Evolutionary conservation across 2,797 vertebrate genomes (phyloP), one percentile per base, ranked within the genome.

Genomic region (Stomatorhinus walkeri): DNA sequence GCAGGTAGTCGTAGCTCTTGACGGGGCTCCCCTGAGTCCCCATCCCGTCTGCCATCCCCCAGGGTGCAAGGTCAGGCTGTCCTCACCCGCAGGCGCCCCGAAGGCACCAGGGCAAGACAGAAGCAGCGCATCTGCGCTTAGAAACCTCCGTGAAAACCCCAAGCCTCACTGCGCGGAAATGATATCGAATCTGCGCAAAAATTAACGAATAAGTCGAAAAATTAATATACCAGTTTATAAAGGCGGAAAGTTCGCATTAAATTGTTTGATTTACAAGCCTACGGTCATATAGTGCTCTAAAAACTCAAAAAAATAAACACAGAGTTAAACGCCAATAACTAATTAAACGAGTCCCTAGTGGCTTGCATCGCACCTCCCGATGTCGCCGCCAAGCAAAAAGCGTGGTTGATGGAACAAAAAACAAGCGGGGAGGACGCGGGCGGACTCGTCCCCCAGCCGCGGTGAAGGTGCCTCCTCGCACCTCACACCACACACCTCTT

Each of bases 1-100:
- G 96, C 88, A 99, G 97, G 91, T 99, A 99, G 94, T 99, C 98
- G 93, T 99, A 99, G 95, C 97, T 98, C 95, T 99, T 99, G 93
- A 99, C 98, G 72, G 98, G 98, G 93, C 98, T 99, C 90, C 97
- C 98, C 95, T 98, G 98, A 89, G 97, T 96, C 56, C 97, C 98
- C 98, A 97, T 98, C 93, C 94, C 96, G 91, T 95, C 96, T 94
- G 96, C 96, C 97, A 97, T 96, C 76, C 76, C 40, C 76, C 40
- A 40, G 76, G 46, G 76, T 40, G 40, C 36, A 28, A 81, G 76
- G 76, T 81, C 76, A 46, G 76, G 32, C 76, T 43, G 76, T 81
- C 36, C 40, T n/a, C 76, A 43, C 36, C 76, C 40, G 40, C 40
- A 46, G 76, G 40, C 76, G 76, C 32, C 76, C 76, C 76, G 36